Evolutionary conservation across 2,113 vertebrate genomes (phyloP).

Genomic region (Emberiza fucata): DNA sequence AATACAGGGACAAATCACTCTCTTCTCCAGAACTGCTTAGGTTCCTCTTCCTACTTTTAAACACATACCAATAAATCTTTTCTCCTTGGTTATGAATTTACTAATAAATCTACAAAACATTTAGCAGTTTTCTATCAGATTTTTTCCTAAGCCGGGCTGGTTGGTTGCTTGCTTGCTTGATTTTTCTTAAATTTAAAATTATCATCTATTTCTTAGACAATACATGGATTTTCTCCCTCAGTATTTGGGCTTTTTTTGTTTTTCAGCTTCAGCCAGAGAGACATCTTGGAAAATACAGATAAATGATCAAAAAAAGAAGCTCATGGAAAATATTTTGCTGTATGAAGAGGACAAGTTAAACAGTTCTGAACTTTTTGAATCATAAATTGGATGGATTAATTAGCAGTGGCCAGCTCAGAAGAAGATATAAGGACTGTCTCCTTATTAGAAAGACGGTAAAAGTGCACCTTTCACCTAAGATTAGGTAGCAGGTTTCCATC

Average conservation of each 20-base stretch:
- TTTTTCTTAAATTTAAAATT: neutral
- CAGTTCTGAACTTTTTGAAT: constrained; percentile 77
- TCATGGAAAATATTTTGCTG: constrained; percentile 77
- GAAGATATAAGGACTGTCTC: neutral
- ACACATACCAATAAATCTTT: neutral
- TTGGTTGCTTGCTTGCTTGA: rapidly evolving
- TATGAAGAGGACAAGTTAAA: constrained; percentile 77
- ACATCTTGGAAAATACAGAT: constrained; percentile 75
- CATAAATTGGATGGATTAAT: constrained; percentile 5
- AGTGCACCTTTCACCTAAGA: neutral
- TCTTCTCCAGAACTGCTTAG: neutral
- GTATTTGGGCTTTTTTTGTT: neutral
- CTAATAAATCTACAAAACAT: neutral
- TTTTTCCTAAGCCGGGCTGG: neutral
- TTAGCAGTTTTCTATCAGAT: neutral
- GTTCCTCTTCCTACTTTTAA: neutral
- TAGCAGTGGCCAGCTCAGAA: neutral
- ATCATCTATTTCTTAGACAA: neutral
- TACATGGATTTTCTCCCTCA: neutral
- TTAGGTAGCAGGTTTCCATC: neutral
- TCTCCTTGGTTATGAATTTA: neutral
- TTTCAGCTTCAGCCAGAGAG: constrained; percentile 52
- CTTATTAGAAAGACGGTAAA: neutral
- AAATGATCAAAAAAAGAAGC: constrained; percentile 76
- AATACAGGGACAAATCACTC: neutral